Percentiles rank a stretch among this genome's conserved stretches.
phyloP scores from a whole-genome alignment of 1,140 invertebrate genomes.

The Araneus ventricosus region DNA sequence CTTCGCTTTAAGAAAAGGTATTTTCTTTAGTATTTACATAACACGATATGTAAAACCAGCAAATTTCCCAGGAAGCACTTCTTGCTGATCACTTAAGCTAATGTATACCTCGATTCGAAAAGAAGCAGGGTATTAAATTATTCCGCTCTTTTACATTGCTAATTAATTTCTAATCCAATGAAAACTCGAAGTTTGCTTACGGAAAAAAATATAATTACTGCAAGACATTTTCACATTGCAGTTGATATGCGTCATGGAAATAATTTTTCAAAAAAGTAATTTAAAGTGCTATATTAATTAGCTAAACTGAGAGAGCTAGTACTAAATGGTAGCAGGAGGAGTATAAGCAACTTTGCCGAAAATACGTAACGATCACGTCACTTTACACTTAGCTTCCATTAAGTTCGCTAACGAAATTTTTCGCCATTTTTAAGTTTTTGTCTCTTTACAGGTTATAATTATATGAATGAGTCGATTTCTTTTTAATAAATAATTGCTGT shows the following conservation, averaged over 20 bases:
- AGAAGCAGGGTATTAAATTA: constrained; percentile 10
- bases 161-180: constrained; percentile 45
- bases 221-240: background rate
- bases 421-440: background rate
- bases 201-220: background rate
- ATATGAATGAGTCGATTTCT: background rate
- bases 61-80: background rate
- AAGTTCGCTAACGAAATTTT: background rate
- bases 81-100: constrained; percentile 47
- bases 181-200: background rate
- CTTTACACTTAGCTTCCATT: background rate
- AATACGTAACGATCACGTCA: background rate
- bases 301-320: background rate
- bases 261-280: background rate
- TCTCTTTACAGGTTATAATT: background rate
- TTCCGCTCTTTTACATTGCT: constrained; percentile 8
- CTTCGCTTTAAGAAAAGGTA: constrained; percentile 1
- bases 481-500: background rate
- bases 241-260: background rate
- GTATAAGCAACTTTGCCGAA: background rate
- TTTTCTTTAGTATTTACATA: constrained; percentile 39
- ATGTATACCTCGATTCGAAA: background rate
- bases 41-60: constrained; percentile 34
- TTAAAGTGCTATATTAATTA: constrained; percentile 9
- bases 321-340: background rate